Base-by-base conservation (phyloP, 2,888 invertebrate genomes). In the Drosophila bunnanda region DNA sequence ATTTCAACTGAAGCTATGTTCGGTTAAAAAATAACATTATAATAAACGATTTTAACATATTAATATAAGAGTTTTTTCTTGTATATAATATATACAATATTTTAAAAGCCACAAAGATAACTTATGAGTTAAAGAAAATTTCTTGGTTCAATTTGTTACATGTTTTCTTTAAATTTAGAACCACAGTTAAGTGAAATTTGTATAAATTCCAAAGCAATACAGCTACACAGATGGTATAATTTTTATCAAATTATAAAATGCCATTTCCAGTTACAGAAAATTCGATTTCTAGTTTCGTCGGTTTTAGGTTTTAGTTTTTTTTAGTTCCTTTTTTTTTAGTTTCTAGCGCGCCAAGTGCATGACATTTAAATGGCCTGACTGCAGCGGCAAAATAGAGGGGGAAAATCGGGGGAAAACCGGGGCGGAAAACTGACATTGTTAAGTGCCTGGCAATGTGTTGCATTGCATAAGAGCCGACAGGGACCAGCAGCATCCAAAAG, bases 271-370 rank as follows among this genome's bases (percentile, higher is more conserved):
- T 56, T 20, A 38, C 57, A 59, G 39, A 56, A 59, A 59, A 32
- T 56, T 56, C 59, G 59, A 59, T 59, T 59, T 59, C 39, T 28
- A 15, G 48, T 50, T 50, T 50, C 17, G 20, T 20, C 1, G 50
- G 30, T 43, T 43, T 43, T 13, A 20, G n/a, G 6, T 44, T 44
- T 25, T 43, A 30, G 65, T 43, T 62, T 83, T 75, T 75, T 30
- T 28, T 72, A 25, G 25, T 25, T 25, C n/a, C n/a, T n/a, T 25
- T 25, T 84, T 82, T 80, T 79, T 87, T 76, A 81, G 79, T 75
- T 79, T 87, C 75, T 69, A 62, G 72, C 66, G 81, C 84, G 77
- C 74, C 85, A 87, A 83, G 80, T 83, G 82, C 80, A 82, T 88
- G 88, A 88, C 88, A 88, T 82, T 87, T 87, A 75, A 87, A 84